Evolutionary conservation across 2,888 invertebrate species (phyloP), one percentile per base, ranked within the genome.

Genomic region (Phoronis australis): DNA sequence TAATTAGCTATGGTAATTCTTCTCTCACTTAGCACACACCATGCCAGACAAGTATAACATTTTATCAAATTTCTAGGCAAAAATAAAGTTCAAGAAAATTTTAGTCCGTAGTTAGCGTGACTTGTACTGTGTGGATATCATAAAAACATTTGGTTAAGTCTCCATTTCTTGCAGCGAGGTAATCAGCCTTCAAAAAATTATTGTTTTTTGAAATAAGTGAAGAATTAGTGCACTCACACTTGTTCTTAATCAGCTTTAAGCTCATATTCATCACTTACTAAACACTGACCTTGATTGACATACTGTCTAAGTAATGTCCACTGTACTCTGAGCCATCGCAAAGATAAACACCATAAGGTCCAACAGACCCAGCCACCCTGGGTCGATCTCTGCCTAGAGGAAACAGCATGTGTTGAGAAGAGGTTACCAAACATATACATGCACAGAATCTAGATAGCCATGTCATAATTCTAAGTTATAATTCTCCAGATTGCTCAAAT

Each of bases 271-370:
- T 22, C 42, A 5, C 21, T 42, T 22, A 21, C 21, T 23, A 22
- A 23, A 9, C 22, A 45, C 20, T 42, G 54, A 66, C 67, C 61
- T 71, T 52, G 42, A 47, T 51, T 1, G 73, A 53, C 55, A 76
- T 61, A 15, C 45, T 56, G 20, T 73, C 66, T 4, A 73, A 60
- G 55, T 80, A 80, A 52, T 82, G 82, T 20, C 95, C 95, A n/a
- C 85, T 85, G 74, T 95, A 96, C 74, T 96, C 96, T 0, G 94
- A 94, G 12, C 88, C 89, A 75, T 96, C 91, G 68, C 88, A 87
- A 35, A 92, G 80, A 65, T 85, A 87, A 0, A 94, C 94, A 0
- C 94, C 95, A 73, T 90, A 95, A 0, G 95, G 91, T 0, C 95
- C 95, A 53, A 94, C 86, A 0, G 93, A 90, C 0, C 91, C 95